Base-by-base conservation (phyloP, 2,113 vertebrate genomes). In the Brachypodius melanocephalos region DNA sequence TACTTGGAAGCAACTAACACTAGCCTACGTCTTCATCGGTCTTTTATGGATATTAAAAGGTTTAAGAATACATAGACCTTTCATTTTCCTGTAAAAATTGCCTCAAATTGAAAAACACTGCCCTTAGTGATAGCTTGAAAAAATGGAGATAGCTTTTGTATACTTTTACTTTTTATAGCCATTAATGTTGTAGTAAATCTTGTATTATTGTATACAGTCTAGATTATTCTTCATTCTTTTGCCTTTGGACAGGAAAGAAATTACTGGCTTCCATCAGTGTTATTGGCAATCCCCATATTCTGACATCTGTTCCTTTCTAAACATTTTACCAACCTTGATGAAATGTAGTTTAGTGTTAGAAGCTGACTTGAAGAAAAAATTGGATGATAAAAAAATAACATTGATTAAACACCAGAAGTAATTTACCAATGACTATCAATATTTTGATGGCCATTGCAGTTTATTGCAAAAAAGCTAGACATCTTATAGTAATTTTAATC, bases 221-320 rank as follows among this genome's bases (percentile, higher is more conserved):
- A 97, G 96, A 97, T 97, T 97, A 95, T 96, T 98, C 98, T 98
- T 98, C 98, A 98, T 98, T 98, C 98, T 98, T 98, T 98, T 98
- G 98, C 97, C 97, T 97, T 98, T 98, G 98, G 99, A 98, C 98
- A 98, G 98, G 98, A 98, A 98, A 98, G 97, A 98, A 98, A 98
- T 98, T 98, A 98, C 98, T 98, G 98, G 98, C 98, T 99, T 98
- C 98, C 98, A 98, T 98, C 98, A 98, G 97, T 98, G 98, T 98
- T 98, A 98, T 98, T 98, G 98, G 98, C 98, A 98, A 97, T 98
- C 98, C 97, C 98, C 97, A 96, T 97, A 98, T 98, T 98, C 98
- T 99, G 98, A 99, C 98, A 99, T 99, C 98, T 99, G 98, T 98
- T 99, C 98, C 97, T 98, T 98, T 98, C 98, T 98, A 98, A 99